phyloP scores from a whole-genome alignment of 2,888 invertebrate genomes.

The Cheilosia soror region DNA sequence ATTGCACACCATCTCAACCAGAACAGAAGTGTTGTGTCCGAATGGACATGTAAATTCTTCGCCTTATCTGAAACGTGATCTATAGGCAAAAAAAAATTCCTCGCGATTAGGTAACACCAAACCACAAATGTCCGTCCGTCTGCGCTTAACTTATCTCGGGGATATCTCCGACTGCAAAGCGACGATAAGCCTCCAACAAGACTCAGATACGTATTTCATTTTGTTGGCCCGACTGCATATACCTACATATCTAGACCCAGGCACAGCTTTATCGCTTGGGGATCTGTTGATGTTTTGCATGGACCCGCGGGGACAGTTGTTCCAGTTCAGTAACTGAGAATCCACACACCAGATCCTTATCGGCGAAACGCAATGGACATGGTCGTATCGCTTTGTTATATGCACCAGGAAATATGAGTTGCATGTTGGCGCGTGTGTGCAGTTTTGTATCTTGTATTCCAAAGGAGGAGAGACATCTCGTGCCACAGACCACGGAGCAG shows the following conservation, averaged over 20 bases:
- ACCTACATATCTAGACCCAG: slow-evolving; percentile 14
- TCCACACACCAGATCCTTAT: slow-evolving; percentile 63
- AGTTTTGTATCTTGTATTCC: slow-evolving; percentile 45
- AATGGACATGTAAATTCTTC: slow-evolving; percentile 60
- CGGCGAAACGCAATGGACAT: slow-evolving; percentile 56
- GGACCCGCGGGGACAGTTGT: slow-evolving; percentile 49
- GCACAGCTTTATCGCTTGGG: slow-evolving; percentile 35
- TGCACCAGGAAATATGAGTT: slow-evolving; percentile 68
- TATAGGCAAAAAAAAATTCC: slow-evolving; percentile 41
- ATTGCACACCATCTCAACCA: slow-evolving; percentile 25
- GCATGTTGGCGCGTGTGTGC: slow-evolving; percentile 62
- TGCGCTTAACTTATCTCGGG: slow-evolving; percentile 49
- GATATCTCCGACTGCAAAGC: slow-evolving; percentile 68
- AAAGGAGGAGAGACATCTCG: slow-evolving; percentile 23
- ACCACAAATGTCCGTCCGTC: slow-evolving; percentile 48
- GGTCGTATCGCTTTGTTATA: slow-evolving; percentile 50
- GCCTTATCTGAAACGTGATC: slow-evolving; percentile 62
- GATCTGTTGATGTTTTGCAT: slow-evolving; percentile 64
- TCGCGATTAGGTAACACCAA: slow-evolving; percentile 67
- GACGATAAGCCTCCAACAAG: slow-evolving; percentile 62
- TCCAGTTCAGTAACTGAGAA: slow-evolving; percentile 40
- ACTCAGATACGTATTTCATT: slow-evolving; percentile 64
- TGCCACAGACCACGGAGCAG: slow-evolving; percentile 40
- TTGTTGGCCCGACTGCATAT: slow-evolving; percentile 34
- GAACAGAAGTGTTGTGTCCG: slow-evolving; percentile 53